phyloP scores from a whole-genome alignment of 2,888 invertebrate species.

The Drosophila diplacantha region DNA sequence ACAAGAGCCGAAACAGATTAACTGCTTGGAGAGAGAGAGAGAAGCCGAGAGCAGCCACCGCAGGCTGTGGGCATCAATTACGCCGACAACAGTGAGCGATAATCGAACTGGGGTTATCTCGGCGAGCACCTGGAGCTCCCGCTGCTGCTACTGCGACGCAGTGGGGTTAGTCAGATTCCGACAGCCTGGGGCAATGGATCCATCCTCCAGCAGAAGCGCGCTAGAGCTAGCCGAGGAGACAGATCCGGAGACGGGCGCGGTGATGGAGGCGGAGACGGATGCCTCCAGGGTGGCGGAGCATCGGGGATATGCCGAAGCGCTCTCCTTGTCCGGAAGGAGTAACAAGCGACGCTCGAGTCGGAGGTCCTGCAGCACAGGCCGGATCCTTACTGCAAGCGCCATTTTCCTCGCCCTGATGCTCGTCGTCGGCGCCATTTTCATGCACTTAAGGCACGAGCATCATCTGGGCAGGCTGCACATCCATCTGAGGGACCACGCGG shows the following conservation, averaged over 20 bases:
- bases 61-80: conserved; percentile 28
- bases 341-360: neutral
- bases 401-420: conserved; percentile 61
- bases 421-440: conserved; percentile 63
- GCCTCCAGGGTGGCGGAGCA: conserved; percentile 15
- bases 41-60: conserved; percentile 12
- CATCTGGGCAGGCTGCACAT: conserved; percentile 64
- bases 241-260: conserved; percentile 1
- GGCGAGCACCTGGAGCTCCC: conserved; percentile 16
- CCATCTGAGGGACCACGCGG: conserved; percentile 3
- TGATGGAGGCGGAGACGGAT: conserved; percentile 9
- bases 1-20: conserved; percentile 32
- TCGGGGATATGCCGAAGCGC: conserved; percentile 25
- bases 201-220: conserved; percentile 21
- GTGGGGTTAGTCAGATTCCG: conserved; percentile 18
- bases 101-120: conserved; percentile 41
- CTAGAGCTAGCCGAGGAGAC: conserved; percentile 1
- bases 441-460: conserved; percentile 63
- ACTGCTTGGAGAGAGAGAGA: conserved; percentile 2
- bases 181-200: conserved; percentile 21
- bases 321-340: conserved; percentile 12
- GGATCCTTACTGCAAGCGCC: conserved; percentile 48
- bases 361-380: conserved; percentile 27
- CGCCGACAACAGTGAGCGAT: conserved; percentile 33
- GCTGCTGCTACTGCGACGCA: neutral